A percentile compares a stretch with the other conserved stretches of the same genome.
Evolutionary conservation across 2,888 invertebrate genomes (phyloP).

Genomic region (Pollenia angustigena): DNA sequence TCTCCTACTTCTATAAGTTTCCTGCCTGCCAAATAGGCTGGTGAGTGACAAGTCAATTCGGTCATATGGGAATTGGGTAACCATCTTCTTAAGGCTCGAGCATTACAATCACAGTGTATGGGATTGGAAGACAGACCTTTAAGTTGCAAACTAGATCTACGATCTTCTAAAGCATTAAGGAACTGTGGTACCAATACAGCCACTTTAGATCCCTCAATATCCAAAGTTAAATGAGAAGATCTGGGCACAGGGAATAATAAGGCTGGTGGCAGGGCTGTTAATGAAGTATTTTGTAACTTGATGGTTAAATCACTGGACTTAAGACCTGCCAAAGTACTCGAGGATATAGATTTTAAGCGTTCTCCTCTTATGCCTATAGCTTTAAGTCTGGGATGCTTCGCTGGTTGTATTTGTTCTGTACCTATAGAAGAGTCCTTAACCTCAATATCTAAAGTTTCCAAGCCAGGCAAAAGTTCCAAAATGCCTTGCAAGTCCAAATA

Average conservation of each 20-base stretch:
- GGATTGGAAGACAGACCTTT: slow-evolving; percentile 92
- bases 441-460: slow-evolving; percentile 92
- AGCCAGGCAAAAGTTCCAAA: slow-evolving; percentile 89
- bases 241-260: slow-evolving; percentile 94
- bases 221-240: slow-evolving; percentile 91
- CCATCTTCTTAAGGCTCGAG: slow-evolving; percentile 92
- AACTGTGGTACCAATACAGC: slow-evolving; percentile 91
- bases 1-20: slow-evolving; percentile 91
- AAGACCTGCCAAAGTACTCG: slow-evolving; percentile 92
- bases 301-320: slow-evolving; percentile 89
- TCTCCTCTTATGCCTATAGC: slow-evolving; percentile 90
- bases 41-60: slow-evolving; percentile 88
- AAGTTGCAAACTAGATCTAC: slow-evolving; percentile 90
- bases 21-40: slow-evolving; percentile 89
- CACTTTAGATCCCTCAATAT: slow-evolving; percentile 91
- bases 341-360: slow-evolving; percentile 90
- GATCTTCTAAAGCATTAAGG: slow-evolving; percentile 91
- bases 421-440: slow-evolving; percentile 93
- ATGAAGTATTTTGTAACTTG: slow-evolving; percentile 92
- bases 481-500: slow-evolving; percentile 94
- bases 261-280: slow-evolving; percentile 91
- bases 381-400: slow-evolving; percentile 91
- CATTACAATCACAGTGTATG: slow-evolving; percentile 93
- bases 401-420: slow-evolving; percentile 91
- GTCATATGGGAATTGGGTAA: slow-evolving; percentile 87